A percentile compares a stretch with the other conserved stretches of the same genome.
Evolutionary conservation across 2,113 vertebrate genomes (phyloP).

Genomic region (Xiphorhynchus elegans): DNA sequence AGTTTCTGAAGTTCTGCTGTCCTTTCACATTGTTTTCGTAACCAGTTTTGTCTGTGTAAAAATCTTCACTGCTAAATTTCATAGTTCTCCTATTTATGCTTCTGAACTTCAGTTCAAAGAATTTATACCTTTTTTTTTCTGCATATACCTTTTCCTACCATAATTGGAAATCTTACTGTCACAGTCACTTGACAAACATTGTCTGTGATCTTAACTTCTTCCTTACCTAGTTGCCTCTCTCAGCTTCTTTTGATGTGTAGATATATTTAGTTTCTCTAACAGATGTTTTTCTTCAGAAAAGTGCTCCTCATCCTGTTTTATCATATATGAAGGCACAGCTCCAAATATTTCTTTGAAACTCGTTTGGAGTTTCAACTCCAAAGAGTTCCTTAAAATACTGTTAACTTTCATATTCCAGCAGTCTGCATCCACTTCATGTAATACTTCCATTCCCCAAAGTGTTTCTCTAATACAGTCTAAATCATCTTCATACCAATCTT

Average conservation of each 20-base stretch:
- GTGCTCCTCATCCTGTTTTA: background rate
- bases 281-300: conserved; percentile 29
- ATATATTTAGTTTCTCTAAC: conserved; percentile 2
- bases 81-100: background rate
- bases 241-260: background rate
- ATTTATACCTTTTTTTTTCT: background rate
- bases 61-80: background rate
- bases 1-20: background rate
- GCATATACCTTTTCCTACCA: background rate
- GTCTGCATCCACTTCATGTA: background rate
- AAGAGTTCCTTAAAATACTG: background rate
- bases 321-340: background rate
- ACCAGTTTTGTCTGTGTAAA: background rate
- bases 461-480: background rate
- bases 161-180: background rate
- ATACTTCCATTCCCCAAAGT: background rate
- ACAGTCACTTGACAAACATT: background rate
- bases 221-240: background rate
- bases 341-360: background rate
- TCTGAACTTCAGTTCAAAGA: background rate
- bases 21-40: background rate
- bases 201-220: background rate
- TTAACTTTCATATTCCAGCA: background rate
- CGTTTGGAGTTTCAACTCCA: background rate
- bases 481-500: background rate